Evolutionary conservation across 2,888 invertebrate species (phyloP), one percentile per base, ranked within the genome.

Genomic region (Meandrusa payeni): DNA sequence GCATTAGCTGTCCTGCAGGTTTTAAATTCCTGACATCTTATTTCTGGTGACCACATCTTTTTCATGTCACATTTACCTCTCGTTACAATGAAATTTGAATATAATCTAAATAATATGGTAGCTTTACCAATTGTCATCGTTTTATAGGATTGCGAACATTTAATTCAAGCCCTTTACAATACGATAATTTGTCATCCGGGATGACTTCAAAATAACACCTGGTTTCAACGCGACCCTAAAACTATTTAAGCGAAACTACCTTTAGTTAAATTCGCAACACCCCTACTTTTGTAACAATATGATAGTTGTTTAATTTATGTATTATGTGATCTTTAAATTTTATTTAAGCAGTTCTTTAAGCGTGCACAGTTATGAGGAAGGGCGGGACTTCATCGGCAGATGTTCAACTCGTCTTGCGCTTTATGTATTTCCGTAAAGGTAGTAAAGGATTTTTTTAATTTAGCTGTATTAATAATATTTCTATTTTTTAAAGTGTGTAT

Each of bases 271-370:
- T 87, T 85, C 70, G 83, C 73, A 67, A 80, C 79, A 80, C 81
- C 63, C 69, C 69, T 70, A 73, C 72, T 72, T 69, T 80, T 80
- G 74, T 78, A n/a, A n/a, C 69, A 78, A 74, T 72, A 73, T 69
- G 77, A 71, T 76, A 81, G 78, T n/a, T n/a, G n/a, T 87, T 85
- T 82, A 83, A 85, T 83, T 78, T 81, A 82, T n/a, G n/a, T 73
- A 82, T 85, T 82, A 85, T 83, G 81, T 85, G 80, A 83, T 83
- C 81, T 82, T 81, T 67, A 67, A 79, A 82, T 70, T 57, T 61
- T 76, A 70, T 85, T 79, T 81, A 82, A 86, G 82, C 80, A 81
- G 79, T 80, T 83, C 72, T 81, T 70, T 69, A 83, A 83, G 81
- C 74, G 78, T 75, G 73, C 68, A 76, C 80, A 82, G 81, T 81